These are phyloP conservation scores for Pundamilia nyererei DNA, from an alignment of 2,113 vertebrate species.

Conservation along the genomic window DNA sequence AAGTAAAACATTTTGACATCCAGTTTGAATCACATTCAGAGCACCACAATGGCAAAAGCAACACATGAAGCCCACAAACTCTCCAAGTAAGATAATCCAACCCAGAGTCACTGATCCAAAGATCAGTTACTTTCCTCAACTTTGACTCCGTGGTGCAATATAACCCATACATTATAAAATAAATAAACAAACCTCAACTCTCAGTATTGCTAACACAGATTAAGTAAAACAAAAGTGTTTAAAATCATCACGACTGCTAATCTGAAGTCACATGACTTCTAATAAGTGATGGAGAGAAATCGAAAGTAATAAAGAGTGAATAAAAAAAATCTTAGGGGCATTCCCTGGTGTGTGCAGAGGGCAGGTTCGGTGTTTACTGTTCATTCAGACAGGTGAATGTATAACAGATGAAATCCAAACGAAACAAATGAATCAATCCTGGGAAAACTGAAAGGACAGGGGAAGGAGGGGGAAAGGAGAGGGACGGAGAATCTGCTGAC, in stretches of 20 bases:
- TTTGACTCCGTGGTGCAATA: fast-evolving
- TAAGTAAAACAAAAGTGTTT: not conserved
- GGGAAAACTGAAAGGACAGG: not conserved
- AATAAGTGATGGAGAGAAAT: not conserved
- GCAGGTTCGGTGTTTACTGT: fast-evolving
- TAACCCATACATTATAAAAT: not conserved
- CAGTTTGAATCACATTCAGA: not conserved
- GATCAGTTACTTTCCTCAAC: fast-evolving
- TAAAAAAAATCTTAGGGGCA: not conserved
- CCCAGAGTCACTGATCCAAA: not conserved
- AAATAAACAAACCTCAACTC: not conserved
- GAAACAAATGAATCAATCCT: not conserved
- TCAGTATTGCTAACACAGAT: not conserved
- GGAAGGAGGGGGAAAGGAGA: not conserved
- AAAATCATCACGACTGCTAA: not conserved
- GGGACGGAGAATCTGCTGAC: fast-evolving
- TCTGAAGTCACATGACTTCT: not conserved
- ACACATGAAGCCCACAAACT: not conserved
- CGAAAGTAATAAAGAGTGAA: not conserved
- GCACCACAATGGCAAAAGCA: not conserved
- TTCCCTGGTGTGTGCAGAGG: not conserved
- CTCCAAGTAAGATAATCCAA: not conserved
- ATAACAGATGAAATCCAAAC: not conserved
- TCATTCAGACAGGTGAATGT: not conserved
- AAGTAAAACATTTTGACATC: not conserved